Conservation (phyloP, 2,113 vertebrate genomes). For the Pseudopodoces humilis region DNA sequence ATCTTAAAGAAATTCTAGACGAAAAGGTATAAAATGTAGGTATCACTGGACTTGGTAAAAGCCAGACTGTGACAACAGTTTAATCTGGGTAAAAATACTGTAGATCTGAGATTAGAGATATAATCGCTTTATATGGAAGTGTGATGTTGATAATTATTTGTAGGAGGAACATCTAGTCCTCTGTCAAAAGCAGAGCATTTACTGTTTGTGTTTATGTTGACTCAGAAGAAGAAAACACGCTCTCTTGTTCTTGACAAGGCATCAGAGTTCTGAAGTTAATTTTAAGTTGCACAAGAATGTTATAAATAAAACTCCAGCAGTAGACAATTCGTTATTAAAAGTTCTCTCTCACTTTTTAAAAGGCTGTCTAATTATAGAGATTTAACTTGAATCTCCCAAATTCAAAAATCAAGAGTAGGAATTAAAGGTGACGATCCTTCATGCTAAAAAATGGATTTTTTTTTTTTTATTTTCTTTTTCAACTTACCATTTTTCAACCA, state of each 20-base stretch:
- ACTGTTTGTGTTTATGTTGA: not conserved
- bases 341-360: not conserved
- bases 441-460: not conserved
- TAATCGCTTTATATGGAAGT: not conserved
- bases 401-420: not conserved
- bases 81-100: not conserved
- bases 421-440: not conserved
- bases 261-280: not conserved
- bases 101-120: not conserved
- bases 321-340: not conserved
- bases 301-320: not conserved
- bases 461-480: not conserved
- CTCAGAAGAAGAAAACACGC: not conserved
- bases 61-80: not conserved
- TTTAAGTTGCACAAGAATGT: not conserved
- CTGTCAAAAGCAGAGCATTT: not conserved
- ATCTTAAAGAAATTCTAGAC: not conserved
- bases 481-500: not conserved
- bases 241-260: not conserved
- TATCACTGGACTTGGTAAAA: not conserved
- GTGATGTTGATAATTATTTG: not conserved
- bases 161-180: constrained; percentile 1
- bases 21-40: not conserved
- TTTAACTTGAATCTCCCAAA: not conserved
- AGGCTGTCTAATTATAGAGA: not conserved